A percentile compares a stretch with the other conserved stretches of the same genome.
These are phyloP conservation scores for Lasioglossum calceatum DNA, from an alignment of 2,888 invertebrate genomes.

Conservation along the genomic window DNA sequence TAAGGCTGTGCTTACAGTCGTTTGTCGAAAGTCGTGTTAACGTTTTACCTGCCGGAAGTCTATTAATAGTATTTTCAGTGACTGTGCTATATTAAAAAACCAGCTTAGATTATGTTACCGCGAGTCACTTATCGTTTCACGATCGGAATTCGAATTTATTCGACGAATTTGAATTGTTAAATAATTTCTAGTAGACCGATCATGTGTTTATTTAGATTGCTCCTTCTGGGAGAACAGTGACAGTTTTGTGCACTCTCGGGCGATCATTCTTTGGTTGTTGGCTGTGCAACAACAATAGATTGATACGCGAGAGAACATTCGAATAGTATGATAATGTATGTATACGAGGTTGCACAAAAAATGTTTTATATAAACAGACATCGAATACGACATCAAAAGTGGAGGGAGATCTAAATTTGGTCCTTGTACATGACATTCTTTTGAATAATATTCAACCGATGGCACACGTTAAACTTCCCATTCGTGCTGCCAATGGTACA, in stretches of 20 bases:
- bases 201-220: background rate
- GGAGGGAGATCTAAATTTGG: slow-evolving; percentile 25
- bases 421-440: background rate
- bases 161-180: background rate
- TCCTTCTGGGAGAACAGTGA: background rate
- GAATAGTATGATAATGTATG: background rate
- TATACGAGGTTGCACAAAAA: slow-evolving; percentile 26
- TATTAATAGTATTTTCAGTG: background rate
- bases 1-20: background rate
- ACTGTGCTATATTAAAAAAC: background rate
- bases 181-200: background rate
- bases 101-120: background rate
- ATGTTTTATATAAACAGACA: slow-evolving; percentile 45
- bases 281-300: background rate
- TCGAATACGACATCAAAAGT: slow-evolving; percentile 44
- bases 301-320: slow-evolving; percentile 8
- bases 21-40: background rate
- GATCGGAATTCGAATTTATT: background rate
- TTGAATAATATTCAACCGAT: background rate
- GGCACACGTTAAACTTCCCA: too few species aligned
- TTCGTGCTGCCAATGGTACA: too few species aligned
- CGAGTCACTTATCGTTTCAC: slow-evolving; percentile 8
- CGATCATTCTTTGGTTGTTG: too few species aligned
- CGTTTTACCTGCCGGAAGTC: background rate
- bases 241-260: too few species aligned